Conservation (phyloP, 2,113 vertebrate species). For the Paracanthobrama guichenoti region DNA sequence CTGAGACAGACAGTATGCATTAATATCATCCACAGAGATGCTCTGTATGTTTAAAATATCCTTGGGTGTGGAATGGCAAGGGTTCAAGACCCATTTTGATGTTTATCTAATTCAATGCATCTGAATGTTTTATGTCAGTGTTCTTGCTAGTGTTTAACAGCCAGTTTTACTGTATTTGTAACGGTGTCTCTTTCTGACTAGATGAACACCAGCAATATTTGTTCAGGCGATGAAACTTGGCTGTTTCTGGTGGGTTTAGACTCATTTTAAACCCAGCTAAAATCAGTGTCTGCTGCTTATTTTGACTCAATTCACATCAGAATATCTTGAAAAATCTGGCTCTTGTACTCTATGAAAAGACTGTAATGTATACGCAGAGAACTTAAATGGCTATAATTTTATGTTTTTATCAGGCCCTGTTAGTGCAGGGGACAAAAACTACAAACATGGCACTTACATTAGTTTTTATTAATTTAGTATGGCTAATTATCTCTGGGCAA, state of each 20-base stretch:
- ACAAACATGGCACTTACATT: not conserved
- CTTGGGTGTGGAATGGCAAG: not conserved
- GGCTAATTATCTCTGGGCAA: not conserved
- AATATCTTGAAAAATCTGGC: not conserved
- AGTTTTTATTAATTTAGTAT: not conserved
- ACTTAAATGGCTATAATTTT: too few relatives aligned
- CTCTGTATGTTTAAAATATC: conserved; percentile 4
- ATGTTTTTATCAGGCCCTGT: not conserved
- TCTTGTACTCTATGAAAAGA: not conserved
- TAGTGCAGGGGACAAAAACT: not conserved
- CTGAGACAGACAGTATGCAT: conserved; percentile 70
- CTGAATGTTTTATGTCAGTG: not conserved
- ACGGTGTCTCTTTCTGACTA: not conserved
- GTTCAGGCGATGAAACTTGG: not conserved
- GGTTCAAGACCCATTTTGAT: not conserved
- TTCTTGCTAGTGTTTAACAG: not conserved
- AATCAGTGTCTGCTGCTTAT: not conserved
- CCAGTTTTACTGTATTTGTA: not conserved
- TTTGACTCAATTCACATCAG: not conserved
- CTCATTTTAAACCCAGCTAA: not conserved
- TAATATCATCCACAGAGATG: conserved; percentile 48
- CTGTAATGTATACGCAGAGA: not conserved
- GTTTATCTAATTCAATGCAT: not conserved
- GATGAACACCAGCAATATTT: not conserved
- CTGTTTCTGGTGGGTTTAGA: not conserved